Base-by-base conservation (phyloP, 2,797 vertebrate genomes). In the Gadopsis marmoratus region DNA sequence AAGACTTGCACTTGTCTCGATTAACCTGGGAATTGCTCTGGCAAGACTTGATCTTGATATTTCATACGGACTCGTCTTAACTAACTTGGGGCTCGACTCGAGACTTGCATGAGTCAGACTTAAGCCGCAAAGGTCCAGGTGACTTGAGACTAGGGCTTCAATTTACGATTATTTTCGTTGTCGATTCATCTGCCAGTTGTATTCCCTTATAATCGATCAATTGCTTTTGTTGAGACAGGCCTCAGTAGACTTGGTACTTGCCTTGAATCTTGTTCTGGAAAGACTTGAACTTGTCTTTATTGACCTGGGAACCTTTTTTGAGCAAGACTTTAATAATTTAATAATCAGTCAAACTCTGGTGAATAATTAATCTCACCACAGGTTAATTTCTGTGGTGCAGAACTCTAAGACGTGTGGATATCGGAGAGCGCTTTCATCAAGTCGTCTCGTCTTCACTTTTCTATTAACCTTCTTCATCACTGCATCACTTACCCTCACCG, bases 381-480 rank as follows among this genome's bases (percentile, higher is more conserved):
- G 51, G 21, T 3, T 65, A 29, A 39, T 39, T 50, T 31, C 45
- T 35, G 21, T 9, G 23, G 0, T 54, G 33, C 23, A 65, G 45
- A 51, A 33, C 51, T 35, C 11, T 13, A 0, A 72, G 55, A 37
- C 10, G 5, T 29, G 23, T 23, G 47, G 21, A 61, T 9, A 8
- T 10, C 13, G 0, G 3, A 39, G 35, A 35, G 16, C 64, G n/a
- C 4, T 66, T 84, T 77, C 69, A 81, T 77, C 51, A 29, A 47
- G 19, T 55, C 9, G 1, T 9, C 19, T 69, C 63, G 43, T 5
- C 63, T 51, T 60, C 60, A 48, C 16, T 55, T 33, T 33, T n/a
- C 79, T 56, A 39, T 81, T 80, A 43, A 62, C 84, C 80, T 76
- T 66, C 61, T n/a, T 71, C 66, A 4, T 74, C 78, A 56, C 62